Conservation (phyloP, 2,888 invertebrate species). For the Polymixis lichenea region DNA sequence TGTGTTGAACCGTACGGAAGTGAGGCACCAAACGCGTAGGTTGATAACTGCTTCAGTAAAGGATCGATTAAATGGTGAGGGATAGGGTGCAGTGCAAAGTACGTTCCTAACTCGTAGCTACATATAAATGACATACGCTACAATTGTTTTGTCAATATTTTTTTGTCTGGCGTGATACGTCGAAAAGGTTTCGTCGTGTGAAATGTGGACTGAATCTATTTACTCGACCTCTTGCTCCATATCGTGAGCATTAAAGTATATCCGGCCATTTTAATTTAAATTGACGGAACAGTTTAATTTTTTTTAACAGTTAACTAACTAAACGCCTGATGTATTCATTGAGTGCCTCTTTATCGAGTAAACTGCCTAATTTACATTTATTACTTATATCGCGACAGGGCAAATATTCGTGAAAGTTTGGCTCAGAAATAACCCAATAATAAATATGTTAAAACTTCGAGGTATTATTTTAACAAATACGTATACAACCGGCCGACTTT, state of each 20-base stretch:
- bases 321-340: constrained; percentile 35
- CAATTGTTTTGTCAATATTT: constrained; percentile 9
- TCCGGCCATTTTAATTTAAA: constrained; percentile 76
- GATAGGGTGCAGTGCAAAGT: constrained; percentile 10
- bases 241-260: constrained; percentile 70
- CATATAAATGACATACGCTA: constrained; percentile 14
- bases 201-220: constrained; percentile 25
- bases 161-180: constrained; percentile 12
- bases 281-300: constrained; percentile 62
- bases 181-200: background rate
- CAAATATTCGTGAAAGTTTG: background rate
- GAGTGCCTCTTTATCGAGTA: background rate
- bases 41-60: constrained; percentile 4
- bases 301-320: constrained; percentile 29
- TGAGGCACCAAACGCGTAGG: background rate
- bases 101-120: constrained; percentile 33
- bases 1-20: constrained; percentile 19
- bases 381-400: background rate
- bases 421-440: constrained; percentile 9
- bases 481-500: background rate
- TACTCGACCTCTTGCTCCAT: constrained; percentile 63
- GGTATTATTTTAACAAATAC: constrained; percentile 23
- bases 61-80: constrained; percentile 26
- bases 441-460: constrained; percentile 1
- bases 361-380: background rate